phyloP scores from a whole-genome alignment of 1,140 invertebrate genomes.

The Radopholus similis region DNA sequence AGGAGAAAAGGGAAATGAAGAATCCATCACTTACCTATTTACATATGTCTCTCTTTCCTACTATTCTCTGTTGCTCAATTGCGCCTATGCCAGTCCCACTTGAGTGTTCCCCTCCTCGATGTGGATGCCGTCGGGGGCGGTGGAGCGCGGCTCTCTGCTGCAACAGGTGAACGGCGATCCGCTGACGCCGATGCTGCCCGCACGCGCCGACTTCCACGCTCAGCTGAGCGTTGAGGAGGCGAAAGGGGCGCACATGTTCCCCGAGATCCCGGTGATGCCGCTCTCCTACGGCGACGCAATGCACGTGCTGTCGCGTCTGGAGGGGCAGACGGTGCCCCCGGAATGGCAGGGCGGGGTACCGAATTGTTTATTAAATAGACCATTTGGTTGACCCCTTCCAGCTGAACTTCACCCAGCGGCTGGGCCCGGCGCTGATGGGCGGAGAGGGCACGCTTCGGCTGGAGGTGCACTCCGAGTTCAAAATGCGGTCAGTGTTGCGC shows the following conservation, averaged over 20 bases:
- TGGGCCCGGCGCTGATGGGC: neutral
- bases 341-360: constrained; percentile 58
- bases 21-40: too few species aligned
- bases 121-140: constrained; percentile 15
- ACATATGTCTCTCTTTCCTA: neutral
- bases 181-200: constrained; percentile 51
- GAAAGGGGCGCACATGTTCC: constrained; percentile 27
- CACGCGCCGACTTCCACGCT: constrained; percentile 41
- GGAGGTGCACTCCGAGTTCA: constrained; percentile 37
- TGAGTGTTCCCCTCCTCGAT: neutral
- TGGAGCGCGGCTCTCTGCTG: constrained; percentile 17
- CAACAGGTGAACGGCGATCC: constrained; percentile 39
- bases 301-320: constrained; percentile 44
- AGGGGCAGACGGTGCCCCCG: constrained; percentile 32
- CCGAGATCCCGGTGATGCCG: constrained; percentile 52
- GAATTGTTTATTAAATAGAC: too few species aligned
- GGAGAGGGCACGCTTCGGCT: constrained; percentile 27
- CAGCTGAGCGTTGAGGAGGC: constrained; percentile 31
- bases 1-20: neutral
- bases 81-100: neutral
- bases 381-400: constrained; percentile 52
- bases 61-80: neutral
- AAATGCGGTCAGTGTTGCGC: constrained; percentile 24
- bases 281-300: constrained; percentile 53
- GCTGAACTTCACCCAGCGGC: constrained; percentile 48